phyloP scores from a whole-genome alignment of 2,113 vertebrate species.

The Thymallus thymallus region DNA sequence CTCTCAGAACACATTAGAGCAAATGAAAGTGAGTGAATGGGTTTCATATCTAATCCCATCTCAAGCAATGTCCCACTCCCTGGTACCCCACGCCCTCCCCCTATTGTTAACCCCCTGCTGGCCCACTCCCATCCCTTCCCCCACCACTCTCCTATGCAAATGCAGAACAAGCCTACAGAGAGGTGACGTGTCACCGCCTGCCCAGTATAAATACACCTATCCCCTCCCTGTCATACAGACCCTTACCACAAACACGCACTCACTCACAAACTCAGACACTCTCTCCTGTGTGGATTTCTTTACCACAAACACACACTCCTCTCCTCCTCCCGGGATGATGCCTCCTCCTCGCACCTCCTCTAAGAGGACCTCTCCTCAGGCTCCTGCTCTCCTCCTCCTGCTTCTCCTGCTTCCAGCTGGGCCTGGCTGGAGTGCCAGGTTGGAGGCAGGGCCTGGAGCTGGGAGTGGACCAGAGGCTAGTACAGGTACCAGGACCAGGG shows the following conservation, averaged over 20 bases:
- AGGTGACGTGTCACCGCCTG: conserved; percentile 42
- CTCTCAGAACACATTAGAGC: not conserved
- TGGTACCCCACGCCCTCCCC: conserved; percentile 37
- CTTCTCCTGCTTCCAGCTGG: conserved; percentile 52
- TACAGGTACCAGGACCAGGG: conserved; percentile 6
- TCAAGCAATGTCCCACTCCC: conserved; percentile 19
- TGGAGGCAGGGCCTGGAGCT: not conserved
- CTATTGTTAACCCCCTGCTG: not conserved
- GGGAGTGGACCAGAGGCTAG: conserved; percentile 15
- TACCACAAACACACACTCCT: too few species aligned
- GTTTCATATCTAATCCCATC: conserved; percentile 8
- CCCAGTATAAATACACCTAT: conserved; percentile 73
- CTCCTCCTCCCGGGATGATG: conserved; percentile 29
- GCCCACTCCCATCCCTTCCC: conserved; percentile 49
- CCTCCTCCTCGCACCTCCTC: conserved; percentile 28
- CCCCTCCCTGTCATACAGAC: conserved; percentile 43
- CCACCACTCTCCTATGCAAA: conserved; percentile 56
- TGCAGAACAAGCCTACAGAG: conserved; percentile 32
- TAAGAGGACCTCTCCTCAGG: conserved; percentile 23
- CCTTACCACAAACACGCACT: conserved; percentile 20
- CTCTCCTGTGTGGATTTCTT: conserved; percentile 17
- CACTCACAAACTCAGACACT: too few species aligned
- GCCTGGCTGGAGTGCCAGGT: not conserved
- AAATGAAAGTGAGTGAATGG: conserved; percentile 29
- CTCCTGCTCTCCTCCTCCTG: conserved; percentile 18